A percentile compares a stretch with the other conserved stretches of the same genome.
phyloP scores from a whole-genome alignment of 2,888 invertebrate genomes.

The Tenthredo distinguenda region DNA sequence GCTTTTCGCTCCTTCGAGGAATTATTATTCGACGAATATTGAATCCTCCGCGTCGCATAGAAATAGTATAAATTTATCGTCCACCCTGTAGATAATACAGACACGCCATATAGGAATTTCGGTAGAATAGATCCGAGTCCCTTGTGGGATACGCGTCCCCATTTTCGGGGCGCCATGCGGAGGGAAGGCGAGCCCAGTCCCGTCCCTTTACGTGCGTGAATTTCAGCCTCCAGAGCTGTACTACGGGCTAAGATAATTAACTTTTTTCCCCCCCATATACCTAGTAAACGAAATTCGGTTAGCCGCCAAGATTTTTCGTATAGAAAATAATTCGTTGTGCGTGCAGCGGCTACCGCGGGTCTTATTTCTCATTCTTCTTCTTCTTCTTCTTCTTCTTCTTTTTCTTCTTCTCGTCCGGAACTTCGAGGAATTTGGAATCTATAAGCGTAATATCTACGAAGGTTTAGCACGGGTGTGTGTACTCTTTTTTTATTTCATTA shows the following conservation, averaged over 20 bases:
- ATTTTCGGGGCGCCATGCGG: not conserved
- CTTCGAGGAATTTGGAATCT: not conserved
- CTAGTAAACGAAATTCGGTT: not conserved
- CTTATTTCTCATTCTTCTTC: not conserved
- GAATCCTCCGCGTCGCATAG: not conserved
- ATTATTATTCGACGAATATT: not conserved
- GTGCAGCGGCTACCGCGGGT: not conserved
- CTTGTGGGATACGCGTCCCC: not conserved
- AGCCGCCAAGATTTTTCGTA: not conserved
- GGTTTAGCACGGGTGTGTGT: too few species aligned
- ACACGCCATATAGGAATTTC: not conserved
- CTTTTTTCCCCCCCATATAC: not conserved
- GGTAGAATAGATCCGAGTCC: conserved; percentile 15
- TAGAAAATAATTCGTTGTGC: conserved; percentile 12
- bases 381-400: not conserved
- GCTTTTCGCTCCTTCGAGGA: not conserved
- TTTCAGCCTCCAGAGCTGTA: not conserved
- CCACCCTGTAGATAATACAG: conserved; percentile 7
- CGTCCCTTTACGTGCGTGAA: conserved; percentile 20
- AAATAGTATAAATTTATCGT: not conserved
- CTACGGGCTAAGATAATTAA: not conserved
- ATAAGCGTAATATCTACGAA: too few species aligned
- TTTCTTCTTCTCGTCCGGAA: not conserved
- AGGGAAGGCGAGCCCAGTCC: not conserved
- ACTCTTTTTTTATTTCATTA: too few species aligned